Evolutionary conservation across 2,113 vertebrate genomes (phyloP).

Genomic region (Orycteropus afer): DNA sequence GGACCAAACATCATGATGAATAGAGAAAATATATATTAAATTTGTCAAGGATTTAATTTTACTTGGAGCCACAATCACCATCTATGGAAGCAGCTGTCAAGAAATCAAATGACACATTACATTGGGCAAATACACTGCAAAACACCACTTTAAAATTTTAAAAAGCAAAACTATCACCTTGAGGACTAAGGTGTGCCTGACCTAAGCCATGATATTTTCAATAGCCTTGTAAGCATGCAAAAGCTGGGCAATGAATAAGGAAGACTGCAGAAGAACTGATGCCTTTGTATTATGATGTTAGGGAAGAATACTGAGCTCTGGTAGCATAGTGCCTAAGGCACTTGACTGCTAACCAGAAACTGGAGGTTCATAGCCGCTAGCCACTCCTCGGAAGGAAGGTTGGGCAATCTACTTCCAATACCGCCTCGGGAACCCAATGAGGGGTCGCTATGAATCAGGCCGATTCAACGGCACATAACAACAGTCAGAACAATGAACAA

Average conservation of each 20-base stretch:
- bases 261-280: too few relatives aligned
- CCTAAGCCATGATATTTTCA: background rate
- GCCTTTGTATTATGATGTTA: too few relatives aligned
- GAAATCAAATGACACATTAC: background rate
- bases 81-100: background rate
- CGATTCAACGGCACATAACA: too few relatives aligned
- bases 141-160: background rate
- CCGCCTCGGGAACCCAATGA: too few relatives aligned
- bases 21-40: background rate
- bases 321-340: too few relatives aligned
- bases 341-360: too few relatives aligned
- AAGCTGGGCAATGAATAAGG: too few relatives aligned
- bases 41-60: background rate
- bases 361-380: too few relatives aligned
- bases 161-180: background rate
- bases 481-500: background rate
- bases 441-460: too few relatives aligned
- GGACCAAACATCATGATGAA: background rate
- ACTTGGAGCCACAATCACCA: background rate
- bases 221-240: background rate
- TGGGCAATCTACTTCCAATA: too few relatives aligned
- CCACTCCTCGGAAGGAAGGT: too few relatives aligned
- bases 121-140: background rate
- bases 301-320: too few relatives aligned
- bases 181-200: background rate